A percentile compares a stretch with the other conserved stretches of the same genome.
phyloP scores from a whole-genome alignment of 1,140 invertebrate species.

The Oedothorax gibbosus region DNA sequence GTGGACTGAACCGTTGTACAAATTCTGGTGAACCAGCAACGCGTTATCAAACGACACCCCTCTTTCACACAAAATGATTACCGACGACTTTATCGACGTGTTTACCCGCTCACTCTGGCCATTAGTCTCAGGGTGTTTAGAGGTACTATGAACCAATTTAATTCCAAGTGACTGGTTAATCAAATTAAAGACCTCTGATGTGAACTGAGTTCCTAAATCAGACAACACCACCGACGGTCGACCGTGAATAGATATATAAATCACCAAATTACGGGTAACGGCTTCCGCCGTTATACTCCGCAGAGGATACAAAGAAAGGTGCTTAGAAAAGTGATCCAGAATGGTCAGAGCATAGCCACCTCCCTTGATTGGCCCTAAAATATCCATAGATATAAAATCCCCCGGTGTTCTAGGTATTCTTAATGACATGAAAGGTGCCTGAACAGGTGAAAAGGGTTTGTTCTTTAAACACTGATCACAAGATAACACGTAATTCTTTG shows the following conservation, averaged over 20 bases:
- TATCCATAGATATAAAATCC: background rate
- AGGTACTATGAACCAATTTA: background rate
- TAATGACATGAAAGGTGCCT: background rate
- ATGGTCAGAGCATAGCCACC: background rate
- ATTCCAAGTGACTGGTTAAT: background rate
- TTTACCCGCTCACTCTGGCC: background rate
- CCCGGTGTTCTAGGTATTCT: background rate
- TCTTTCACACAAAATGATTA: background rate
- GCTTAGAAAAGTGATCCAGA: conserved; percentile 2
- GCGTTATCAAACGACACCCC: background rate
- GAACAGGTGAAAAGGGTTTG: background rate
- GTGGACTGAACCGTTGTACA: conserved; percentile 4
- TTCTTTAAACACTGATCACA: background rate
- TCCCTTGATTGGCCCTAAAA: background rate
- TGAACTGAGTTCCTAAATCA: background rate
- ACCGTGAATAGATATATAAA: background rate
- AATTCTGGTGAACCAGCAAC: background rate
- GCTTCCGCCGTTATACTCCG: background rate
- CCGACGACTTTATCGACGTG: background rate
- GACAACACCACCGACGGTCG: background rate
- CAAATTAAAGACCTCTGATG: background rate
- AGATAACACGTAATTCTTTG: background rate
- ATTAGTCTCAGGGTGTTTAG: background rate
- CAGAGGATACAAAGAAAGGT: background rate
- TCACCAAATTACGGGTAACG: background rate